Evolutionary conservation across 2,113 vertebrate species (phyloP).

Genomic region (Erythrolamprus reginae): DNA sequence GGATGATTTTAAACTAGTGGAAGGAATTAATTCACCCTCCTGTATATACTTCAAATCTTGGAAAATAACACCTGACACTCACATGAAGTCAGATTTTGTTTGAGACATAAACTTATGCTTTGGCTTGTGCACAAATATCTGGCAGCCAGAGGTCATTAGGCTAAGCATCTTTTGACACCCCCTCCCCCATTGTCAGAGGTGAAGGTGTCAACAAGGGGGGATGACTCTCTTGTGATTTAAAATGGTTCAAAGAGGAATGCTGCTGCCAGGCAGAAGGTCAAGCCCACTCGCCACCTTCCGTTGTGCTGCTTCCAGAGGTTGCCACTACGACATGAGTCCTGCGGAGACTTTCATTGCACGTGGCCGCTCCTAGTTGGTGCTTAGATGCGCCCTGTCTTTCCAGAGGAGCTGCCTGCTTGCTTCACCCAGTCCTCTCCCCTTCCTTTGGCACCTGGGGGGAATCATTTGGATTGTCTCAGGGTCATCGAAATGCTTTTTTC

Average conservation of each 20-base stretch:
- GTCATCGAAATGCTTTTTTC: background rate
- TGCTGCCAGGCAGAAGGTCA: background rate
- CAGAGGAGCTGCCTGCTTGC: background rate
- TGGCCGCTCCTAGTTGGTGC: background rate
- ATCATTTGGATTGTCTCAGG: background rate
- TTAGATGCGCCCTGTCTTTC: background rate
- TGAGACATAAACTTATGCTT: background rate
- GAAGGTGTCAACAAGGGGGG: background rate
- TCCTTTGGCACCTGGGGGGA: too few relatives aligned
- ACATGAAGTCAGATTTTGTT: background rate
- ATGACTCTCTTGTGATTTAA: background rate
- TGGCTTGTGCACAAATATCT: background rate
- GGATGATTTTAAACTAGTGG: accelerated
- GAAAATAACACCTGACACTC: background rate
- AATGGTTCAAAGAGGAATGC: accelerated
- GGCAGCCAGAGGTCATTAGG: background rate
- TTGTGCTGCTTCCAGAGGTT: background rate
- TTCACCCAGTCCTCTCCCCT: background rate
- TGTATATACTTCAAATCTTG: background rate
- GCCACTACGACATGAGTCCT: background rate
- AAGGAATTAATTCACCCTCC: background rate
- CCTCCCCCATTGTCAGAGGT: background rate
- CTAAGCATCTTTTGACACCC: background rate
- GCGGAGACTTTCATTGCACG: background rate
- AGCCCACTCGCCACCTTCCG: background rate